A percentile compares a stretch with the other conserved stretches of the same genome.
Evolutionary conservation across 2,888 invertebrate species (phyloP).

Genomic region (Alloplasta piceator): DNA sequence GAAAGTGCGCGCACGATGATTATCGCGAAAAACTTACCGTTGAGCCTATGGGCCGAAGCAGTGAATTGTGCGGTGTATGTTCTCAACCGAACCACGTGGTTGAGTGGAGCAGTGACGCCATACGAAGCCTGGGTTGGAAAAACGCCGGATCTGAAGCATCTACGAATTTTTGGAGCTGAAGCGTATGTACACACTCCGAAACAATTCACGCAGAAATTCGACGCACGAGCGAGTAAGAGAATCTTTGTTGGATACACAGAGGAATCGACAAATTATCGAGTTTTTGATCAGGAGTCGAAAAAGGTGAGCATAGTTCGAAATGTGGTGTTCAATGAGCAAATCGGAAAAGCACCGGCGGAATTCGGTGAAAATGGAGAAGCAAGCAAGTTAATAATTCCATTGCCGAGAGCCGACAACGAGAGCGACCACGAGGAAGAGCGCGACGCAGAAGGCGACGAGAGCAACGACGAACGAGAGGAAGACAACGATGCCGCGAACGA

Average conservation of each 20-base stretch:
- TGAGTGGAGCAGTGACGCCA: neutral
- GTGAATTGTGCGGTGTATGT: conserved; percentile 2
- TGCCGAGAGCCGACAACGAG: neutral
- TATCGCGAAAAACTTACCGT: neutral
- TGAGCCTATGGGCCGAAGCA: neutral
- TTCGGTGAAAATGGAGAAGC: no score
- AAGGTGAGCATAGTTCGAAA: neutral
- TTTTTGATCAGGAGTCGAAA: neutral
- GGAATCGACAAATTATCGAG: neutral
- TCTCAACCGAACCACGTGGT: neutral
- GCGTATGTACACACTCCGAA: neutral
- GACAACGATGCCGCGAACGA: no score
- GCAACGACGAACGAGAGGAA: no score
- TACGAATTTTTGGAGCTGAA: conserved; percentile 3
- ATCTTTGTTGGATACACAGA: neutral
- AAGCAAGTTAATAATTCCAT: no score
- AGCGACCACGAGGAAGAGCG: conserved; percentile 19
- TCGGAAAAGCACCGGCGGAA: neutral
- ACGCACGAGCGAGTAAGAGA: no score
- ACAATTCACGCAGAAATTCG: neutral
- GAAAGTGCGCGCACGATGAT: conserved; percentile 5
- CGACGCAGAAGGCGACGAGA: neutral
- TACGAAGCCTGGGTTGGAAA: conserved; percentile 15
- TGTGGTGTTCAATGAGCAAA: neutral
- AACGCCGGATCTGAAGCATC: neutral